Conservation (phyloP, 2,113 vertebrate species). For the Gavialis gangeticus region DNA sequence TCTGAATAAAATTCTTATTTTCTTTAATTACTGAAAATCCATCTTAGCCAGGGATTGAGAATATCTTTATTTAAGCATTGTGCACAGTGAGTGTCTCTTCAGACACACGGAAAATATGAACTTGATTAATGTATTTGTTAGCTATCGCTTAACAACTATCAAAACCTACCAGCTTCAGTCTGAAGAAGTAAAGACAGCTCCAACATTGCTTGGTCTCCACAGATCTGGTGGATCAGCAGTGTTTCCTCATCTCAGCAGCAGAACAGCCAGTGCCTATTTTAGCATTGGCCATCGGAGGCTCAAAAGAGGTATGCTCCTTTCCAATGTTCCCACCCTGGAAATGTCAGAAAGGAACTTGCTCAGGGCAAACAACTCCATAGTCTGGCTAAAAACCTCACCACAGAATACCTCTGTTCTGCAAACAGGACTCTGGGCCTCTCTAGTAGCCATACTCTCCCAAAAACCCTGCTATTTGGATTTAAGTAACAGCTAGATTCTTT, state of each 20-base stretch:
- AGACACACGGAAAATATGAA: conserved; percentile 49
- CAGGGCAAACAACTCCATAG: neutral
- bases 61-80: conserved; percentile 66
- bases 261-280: neutral
- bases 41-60: conserved; percentile 61
- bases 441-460: neutral
- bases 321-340: too few relatives aligned
- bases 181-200: neutral
- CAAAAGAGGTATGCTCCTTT: neutral
- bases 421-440: neutral
- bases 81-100: conserved; percentile 15
- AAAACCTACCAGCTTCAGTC: neutral
- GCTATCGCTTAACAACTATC: neutral
- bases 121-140: conserved; percentile 29
- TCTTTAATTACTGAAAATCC: conserved; percentile 76
- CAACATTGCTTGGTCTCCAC: neutral
- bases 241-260: neutral
- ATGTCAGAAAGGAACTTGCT: neutral
- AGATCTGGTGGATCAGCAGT: neutral
- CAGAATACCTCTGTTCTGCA: neutral
- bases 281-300: neutral
- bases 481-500: neutral
- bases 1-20: conserved; percentile 69
- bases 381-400: too few relatives aligned
- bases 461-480: neutral